Percentiles rank a stretch among this genome's conserved stretches.
Evolutionary conservation across 2,797 vertebrate genomes (phyloP).

Genomic region (Typhlichthys eigenmanni): DNA sequence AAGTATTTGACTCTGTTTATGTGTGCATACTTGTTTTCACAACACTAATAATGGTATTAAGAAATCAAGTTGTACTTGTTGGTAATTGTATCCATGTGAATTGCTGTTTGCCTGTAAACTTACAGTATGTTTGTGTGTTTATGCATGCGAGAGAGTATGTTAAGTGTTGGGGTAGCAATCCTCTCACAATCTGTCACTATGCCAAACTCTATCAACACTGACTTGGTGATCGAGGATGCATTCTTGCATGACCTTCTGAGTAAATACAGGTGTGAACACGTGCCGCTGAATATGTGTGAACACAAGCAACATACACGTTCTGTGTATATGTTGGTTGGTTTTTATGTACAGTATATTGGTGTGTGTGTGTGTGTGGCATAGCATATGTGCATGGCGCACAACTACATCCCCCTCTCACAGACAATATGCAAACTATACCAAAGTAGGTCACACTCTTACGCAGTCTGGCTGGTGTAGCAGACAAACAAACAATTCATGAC

Average conservation of each 20-base stretch:
- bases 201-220: conserved; percentile 21
- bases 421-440: conserved; percentile 54
- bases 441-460: conserved; percentile 60
- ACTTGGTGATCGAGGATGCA: not conserved
- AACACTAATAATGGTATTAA: no score
- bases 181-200: conserved; percentile 29
- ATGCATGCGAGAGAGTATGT: not conserved
- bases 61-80: no score
- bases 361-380: conserved; percentile 1
- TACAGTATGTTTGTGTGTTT: no score
- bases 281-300: not conserved
- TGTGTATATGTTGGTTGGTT: not conserved
- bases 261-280: conserved; percentile 5
- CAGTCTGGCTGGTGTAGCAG: conserved; percentile 39
- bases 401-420: conserved; percentile 42
- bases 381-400: not conserved
- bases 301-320: not conserved
- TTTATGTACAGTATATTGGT: not conserved
- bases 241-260: conserved; percentile 1
- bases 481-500: conserved; percentile 18
- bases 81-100: no score
- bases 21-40: not conserved
- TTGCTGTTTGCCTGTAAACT: no score
- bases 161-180: not conserved
- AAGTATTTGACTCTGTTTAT: not conserved